phyloP scores from a whole-genome alignment of 2,888 invertebrate species.

The Dicycla oo region DNA sequence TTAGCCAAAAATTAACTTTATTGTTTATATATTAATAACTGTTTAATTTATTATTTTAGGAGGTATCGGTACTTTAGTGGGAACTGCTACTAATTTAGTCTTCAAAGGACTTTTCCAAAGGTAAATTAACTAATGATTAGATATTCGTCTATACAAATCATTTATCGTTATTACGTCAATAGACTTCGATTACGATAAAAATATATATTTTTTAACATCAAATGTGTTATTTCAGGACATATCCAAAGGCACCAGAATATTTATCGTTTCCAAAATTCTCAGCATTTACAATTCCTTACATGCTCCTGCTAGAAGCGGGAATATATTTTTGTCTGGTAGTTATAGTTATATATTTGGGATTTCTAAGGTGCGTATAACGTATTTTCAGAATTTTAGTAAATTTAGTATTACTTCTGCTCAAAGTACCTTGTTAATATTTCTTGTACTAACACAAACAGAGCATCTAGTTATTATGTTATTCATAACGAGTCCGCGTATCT shows the following conservation, averaged over 20 bases:
- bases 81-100: conserved; percentile 94
- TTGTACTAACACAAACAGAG: not conserved
- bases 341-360: conserved; percentile 76
- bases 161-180: not conserved
- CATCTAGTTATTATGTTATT: not conserved
- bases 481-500: not conserved
- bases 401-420: not conserved
- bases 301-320: conserved; percentile 74
- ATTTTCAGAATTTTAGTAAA: not conserved
- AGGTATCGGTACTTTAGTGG: conserved; percentile 94
- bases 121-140: conserved; percentile 59
- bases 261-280: conserved; percentile 81
- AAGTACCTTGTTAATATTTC: not conserved
- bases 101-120: conserved; percentile 84
- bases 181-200: not conserved
- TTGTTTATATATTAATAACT: not conserved
- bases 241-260: conserved; percentile 89
- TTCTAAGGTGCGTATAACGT: conserved; percentile 72
- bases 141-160: not conserved
- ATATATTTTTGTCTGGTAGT: conserved; percentile 73
- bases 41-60: conserved; percentile 76
- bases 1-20: too few species aligned
- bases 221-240: conserved; percentile 84
- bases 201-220: not conserved
- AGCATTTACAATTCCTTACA: conserved; percentile 78